These are phyloP conservation scores for Xerus rutilus DNA, from an alignment of 2,797 vertebrate genomes.

Conservation along the genomic window DNA sequence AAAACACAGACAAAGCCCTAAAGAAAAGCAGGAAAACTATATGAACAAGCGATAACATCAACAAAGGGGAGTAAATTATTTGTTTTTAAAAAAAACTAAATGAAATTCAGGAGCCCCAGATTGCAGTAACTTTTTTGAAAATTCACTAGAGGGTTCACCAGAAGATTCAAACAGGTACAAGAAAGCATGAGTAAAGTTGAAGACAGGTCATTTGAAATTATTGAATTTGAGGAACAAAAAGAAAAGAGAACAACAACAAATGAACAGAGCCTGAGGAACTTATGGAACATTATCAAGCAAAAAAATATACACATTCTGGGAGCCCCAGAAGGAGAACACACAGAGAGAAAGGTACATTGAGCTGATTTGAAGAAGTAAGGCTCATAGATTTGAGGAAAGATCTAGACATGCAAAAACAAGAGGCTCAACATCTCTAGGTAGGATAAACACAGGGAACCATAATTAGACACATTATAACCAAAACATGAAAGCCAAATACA, in stretches of 20 bases:
- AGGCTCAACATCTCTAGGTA: not conserved
- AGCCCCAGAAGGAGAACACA: not conserved
- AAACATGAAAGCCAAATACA: not conserved
- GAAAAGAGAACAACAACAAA: not conserved
- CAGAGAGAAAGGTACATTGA: not conserved
- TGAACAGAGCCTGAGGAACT: not conserved
- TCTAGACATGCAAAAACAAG: not conserved
- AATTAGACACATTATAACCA: not conserved
- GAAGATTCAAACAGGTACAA: not conserved
- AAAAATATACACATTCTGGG: not conserved
- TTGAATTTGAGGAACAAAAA: not conserved
- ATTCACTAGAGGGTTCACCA: not conserved
- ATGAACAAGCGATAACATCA: not conserved
- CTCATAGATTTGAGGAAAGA: not conserved
- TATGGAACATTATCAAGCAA: not conserved
- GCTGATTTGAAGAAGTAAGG: not conserved
- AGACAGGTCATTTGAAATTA: not conserved
- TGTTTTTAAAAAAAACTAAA: not conserved
- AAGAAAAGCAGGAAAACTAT: not conserved
- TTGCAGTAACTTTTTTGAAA: not conserved
- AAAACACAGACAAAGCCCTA: not conserved
- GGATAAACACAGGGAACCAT: not conserved
- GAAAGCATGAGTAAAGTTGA: not conserved
- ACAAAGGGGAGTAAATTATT: not conserved
- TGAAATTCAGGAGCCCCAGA: not conserved